These are phyloP conservation scores for Pygoscelis antarcticus DNA, from an alignment of 2,113 vertebrate species.

Conservation along the genomic window DNA sequence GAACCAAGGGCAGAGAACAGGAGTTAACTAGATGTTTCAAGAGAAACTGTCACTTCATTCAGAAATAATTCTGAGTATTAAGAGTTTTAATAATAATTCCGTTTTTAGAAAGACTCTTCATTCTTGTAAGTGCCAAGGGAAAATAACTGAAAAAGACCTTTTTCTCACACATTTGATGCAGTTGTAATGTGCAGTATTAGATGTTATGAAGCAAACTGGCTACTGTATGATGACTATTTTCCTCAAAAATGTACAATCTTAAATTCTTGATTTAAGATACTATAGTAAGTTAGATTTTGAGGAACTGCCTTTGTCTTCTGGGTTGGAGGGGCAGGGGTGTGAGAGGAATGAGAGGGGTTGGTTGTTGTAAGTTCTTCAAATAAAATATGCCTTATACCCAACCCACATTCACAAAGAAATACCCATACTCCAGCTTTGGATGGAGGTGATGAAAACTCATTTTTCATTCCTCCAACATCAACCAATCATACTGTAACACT, in stretches of 20 bases:
- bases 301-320: neutral
- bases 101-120: neutral
- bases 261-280: neutral
- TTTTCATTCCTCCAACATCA: neutral
- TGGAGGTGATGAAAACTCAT: neutral
- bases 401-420: neutral
- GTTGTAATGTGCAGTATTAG: neutral
- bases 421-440: neutral
- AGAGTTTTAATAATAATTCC: neutral
- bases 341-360: accelerated
- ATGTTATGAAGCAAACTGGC: neutral
- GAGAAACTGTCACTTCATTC: neutral
- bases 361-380: neutral
- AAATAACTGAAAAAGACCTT: neutral
- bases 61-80: neutral
- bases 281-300: neutral
- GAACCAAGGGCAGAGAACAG: neutral
- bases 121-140: neutral
- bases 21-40: neutral
- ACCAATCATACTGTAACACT: neutral
- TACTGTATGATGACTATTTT: neutral
- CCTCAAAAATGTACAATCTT: neutral
- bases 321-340: accelerated
- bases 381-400: neutral
- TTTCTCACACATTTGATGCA: neutral